Base-by-base conservation (phyloP, 2,888 invertebrate species). In the Agrotis puta region DNA sequence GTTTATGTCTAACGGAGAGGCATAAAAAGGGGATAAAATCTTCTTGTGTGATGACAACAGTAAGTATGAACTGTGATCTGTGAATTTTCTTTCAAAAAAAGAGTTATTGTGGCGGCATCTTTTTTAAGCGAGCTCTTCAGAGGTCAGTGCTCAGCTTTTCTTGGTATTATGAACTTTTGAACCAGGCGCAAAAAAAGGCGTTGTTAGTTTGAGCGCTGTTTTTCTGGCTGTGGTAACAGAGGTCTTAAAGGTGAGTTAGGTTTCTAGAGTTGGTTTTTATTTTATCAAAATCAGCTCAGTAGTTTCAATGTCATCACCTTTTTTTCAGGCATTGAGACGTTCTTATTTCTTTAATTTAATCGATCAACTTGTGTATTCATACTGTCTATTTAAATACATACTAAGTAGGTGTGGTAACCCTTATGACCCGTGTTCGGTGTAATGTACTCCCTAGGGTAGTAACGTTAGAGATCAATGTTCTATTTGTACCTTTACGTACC, bases 401-500 rank as follows among this genome's bases (percentile, higher is more conserved):
- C 5, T 24, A 51, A 53, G 45, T n/a, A 22, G 18, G 2, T 18
- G n/a, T n/a, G 39, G 18, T 61, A 50, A 51, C 18, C n/a, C 20
- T n/a, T 54, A 20, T 33, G n/a, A 14, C 27, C 22, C 22, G 5
- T 56, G 65, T 68, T 67, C 33, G 1, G 24, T 72, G 57, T 76
- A 50, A 76, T 67, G 50, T 64, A 73, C 27, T 81, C 77, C 77
- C 81, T 13, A 39, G 77, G 51, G 79, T 11, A 54, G 7, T 39
- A 45, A 47, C 70, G 67, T 76, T 74, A 51, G 59, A 63, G 79
- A 66, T 70, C 75, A 80, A 71, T 54, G 67, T 22, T 67, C 54
- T 27, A 48, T 62, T 53, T 58, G 62, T 50, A 65, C 51, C 24
- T 72, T 66, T 48, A 45, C 59, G 56, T 27, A 70, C 43, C 68